Base-by-base conservation (phyloP, 2,888 invertebrate genomes). In the Cataglyphis livida region DNA sequence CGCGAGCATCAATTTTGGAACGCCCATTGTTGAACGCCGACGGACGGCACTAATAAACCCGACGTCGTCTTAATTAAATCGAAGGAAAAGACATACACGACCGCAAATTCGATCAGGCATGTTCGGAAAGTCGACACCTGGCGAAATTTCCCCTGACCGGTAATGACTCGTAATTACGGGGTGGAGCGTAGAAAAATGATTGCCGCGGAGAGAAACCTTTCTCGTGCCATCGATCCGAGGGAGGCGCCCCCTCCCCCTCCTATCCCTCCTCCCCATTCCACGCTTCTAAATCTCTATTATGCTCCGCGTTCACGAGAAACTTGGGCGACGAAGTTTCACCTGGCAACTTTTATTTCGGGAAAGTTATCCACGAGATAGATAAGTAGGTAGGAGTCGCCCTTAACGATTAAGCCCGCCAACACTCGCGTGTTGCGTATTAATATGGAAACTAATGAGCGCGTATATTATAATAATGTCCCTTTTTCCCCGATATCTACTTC, bases 161-260 rank as follows among this genome's bases (percentile, higher is more conserved):
- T 87, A 89, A 89, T 87, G 84, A 87, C 85, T 71, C 83, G 87
- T 89, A 89, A 89, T 89, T 89, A 87, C 78, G 71, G 68, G 48
- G 74, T 61, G 70, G 66, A 64, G 76, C 38, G 83, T 68, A 83
- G 71, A 87, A 87, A 89, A 88, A 88, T 85, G 79, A 85, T 82
- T 21, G 83, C 68, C 64, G 25, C 25, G 7, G n/a, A 44, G 71
- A 59, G 75, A 62, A 76, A 76, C n/a, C 81, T 82, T 83, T 70
- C 6, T 18, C 83, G 48, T 70, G 84, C 4, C 83, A 89, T 87
- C 82, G 87, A 89, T 89, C 85, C 81, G 41, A 51, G n/a, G 51
- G 7, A 48, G 48, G 65, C 64, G 15, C n/a, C 18, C 38, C 38
- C 7, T 6, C 5, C 44, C n/a, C 15, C 62, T 38, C 28, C 5